These are phyloP conservation scores for Solea senegalensis DNA, from an alignment of 2,113 vertebrate genomes.

Conservation along the genomic window DNA sequence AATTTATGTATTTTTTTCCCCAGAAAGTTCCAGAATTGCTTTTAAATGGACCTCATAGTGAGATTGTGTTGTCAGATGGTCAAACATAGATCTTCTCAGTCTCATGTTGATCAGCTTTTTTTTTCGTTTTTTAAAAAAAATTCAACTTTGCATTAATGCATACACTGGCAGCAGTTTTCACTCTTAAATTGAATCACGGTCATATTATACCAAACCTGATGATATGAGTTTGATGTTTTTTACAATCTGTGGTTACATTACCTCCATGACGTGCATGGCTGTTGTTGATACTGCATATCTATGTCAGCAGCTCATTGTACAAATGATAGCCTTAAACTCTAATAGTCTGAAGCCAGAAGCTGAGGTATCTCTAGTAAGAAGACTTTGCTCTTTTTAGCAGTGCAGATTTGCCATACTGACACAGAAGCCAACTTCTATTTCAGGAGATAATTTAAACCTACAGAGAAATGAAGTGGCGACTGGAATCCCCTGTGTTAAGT, in stretches of 20 bases:
- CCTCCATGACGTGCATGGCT: not conserved
- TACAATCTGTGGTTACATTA: not conserved
- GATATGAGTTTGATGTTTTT: not conserved
- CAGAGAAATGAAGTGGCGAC: slow-evolving; percentile 38
- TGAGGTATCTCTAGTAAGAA: not conserved
- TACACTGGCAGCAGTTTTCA: not conserved
- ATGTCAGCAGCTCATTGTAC: not conserved
- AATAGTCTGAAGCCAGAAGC: not conserved
- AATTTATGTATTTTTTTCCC: too few relatives aligned
- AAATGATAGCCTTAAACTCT: not conserved
- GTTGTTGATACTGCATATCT: not conserved
- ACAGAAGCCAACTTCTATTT: slow-evolving; percentile 35
- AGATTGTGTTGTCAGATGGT: not conserved
- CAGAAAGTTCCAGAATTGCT: not conserved
- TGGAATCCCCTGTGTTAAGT: slow-evolving; percentile 46
- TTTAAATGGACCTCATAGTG: slow-evolving; percentile 15
- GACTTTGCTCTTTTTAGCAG: too few relatives aligned
- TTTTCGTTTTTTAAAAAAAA: not conserved
- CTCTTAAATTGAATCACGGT: not conserved
- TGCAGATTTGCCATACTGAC: slow-evolving; percentile 2
- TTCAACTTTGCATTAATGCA: not conserved
- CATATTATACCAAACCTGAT: not conserved
- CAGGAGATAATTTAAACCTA: slow-evolving; percentile 38
- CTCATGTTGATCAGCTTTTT: not conserved
- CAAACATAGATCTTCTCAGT: not conserved